Evolutionary conservation across 2,888 invertebrate species (phyloP).

Genomic region (Arge pagana): DNA sequence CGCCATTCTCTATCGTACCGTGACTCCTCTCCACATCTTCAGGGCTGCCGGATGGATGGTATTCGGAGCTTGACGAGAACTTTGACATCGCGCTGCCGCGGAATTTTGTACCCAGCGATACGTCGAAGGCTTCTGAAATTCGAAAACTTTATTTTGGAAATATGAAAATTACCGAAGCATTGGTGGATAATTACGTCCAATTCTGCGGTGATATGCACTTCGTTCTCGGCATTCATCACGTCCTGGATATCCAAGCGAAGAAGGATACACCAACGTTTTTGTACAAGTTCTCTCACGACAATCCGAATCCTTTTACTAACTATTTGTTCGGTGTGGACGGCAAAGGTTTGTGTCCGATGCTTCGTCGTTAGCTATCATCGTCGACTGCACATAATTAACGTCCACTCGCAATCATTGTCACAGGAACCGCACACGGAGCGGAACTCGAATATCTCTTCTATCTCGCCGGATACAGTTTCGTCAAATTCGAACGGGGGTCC

Average conservation of each 20-base stretch:
- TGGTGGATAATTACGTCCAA: conserved; percentile 58
- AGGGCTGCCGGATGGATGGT: not conserved
- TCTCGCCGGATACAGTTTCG: conserved; percentile 27
- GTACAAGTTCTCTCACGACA: conserved; percentile 65
- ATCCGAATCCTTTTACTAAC: conserved; percentile 34
- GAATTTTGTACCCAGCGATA: conserved; percentile 44
- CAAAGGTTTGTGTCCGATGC: not conserved
- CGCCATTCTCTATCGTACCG: not conserved
- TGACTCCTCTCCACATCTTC: too few species aligned
- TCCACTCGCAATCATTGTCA: conserved; percentile 7
- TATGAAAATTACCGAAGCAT: conserved; percentile 50
- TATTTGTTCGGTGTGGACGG: too few species aligned
- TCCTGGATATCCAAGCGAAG: conserved; percentile 54
- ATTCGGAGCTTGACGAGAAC: conserved; percentile 36
- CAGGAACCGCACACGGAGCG: conserved; percentile 67
- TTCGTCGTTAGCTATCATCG: too few species aligned
- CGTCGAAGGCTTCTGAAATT: conserved; percentile 40
- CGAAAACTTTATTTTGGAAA: conserved; percentile 60
- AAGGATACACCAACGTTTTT: conserved; percentile 61
- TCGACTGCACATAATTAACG: too few species aligned
- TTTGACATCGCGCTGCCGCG: conserved; percentile 56
- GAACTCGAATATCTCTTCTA: conserved; percentile 66
- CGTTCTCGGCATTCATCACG: conserved; percentile 54
- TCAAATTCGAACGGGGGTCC: conserved; percentile 37
- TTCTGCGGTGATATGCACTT: conserved; percentile 62